A percentile compares a stretch with the other conserved stretches of the same genome.
Evolutionary conservation across 2,797 vertebrate species (phyloP).

Genomic region (Acrossocheilus wenchowensis): DNA sequence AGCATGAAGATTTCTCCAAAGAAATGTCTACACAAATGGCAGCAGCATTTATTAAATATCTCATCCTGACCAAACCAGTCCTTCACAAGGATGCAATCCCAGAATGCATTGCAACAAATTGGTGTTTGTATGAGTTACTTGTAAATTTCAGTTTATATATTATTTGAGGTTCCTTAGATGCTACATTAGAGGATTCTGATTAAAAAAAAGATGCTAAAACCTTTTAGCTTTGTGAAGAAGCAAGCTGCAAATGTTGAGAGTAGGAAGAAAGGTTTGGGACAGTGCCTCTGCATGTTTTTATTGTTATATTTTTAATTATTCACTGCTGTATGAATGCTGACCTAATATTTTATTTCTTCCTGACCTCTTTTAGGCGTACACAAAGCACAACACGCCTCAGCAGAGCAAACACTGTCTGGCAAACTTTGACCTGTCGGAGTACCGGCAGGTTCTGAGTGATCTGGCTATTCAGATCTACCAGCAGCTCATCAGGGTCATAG

Average conservation of each 20-base stretch:
- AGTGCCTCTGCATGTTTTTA: slow-evolving; percentile 58
- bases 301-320: not conserved
- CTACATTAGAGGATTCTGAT: no score
- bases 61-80: not conserved
- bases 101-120: no score
- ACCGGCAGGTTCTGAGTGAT: slow-evolving; percentile 91
- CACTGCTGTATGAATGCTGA: not conserved
- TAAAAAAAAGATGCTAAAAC: not conserved
- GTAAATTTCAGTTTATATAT: no score
- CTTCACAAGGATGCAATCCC: not conserved
- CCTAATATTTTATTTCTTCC: not conserved
- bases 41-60: not conserved
- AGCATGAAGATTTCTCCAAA: not conserved
- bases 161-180: no score
- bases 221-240: not conserved
- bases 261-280: not conserved
- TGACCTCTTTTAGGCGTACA: slow-evolving; percentile 71
- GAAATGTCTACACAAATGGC: no score
- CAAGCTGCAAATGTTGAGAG: not conserved
- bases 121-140: no score
- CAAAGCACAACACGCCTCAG: slow-evolving; percentile 87
- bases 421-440: slow-evolving; percentile 96
- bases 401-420: slow-evolving; percentile 94
- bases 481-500: slow-evolving; percentile 90
- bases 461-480: slow-evolving; percentile 96